These are phyloP conservation scores for Metellina segmentata DNA, from an alignment of 2,888 invertebrate species.

Conservation along the genomic window DNA sequence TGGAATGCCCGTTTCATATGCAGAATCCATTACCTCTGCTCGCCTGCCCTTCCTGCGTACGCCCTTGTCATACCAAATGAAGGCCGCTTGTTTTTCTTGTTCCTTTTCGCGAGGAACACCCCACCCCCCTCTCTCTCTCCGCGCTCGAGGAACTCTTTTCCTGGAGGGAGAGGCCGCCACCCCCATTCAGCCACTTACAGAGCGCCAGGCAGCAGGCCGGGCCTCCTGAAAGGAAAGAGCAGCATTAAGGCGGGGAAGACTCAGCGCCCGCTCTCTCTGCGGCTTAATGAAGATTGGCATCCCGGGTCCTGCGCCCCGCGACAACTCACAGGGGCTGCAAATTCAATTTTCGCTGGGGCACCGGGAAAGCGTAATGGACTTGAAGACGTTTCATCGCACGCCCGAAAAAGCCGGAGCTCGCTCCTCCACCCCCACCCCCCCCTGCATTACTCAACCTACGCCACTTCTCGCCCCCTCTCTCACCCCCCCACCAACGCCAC, in stretches of 20 bases:
- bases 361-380: slow-evolving; percentile 77
- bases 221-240: slow-evolving; percentile 68
- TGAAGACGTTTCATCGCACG: slow-evolving; percentile 77
- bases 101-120: slow-evolving; percentile 26
- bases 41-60: slow-evolving; percentile 58
- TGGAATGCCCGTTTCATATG: slow-evolving; percentile 76
- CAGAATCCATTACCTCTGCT: slow-evolving; percentile 75
- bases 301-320: slow-evolving; percentile 37
- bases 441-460: slow-evolving; percentile 18
- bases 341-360: slow-evolving; percentile 76
- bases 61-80: slow-evolving; percentile 76
- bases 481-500: background rate
- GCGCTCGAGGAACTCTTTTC: background rate
- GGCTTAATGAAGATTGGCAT: slow-evolving; percentile 56
- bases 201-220: slow-evolving; percentile 18
- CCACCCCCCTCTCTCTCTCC: slow-evolving; percentile 17
- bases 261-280: slow-evolving; percentile 33
- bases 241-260: slow-evolving; percentile 50
- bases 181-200: slow-evolving; percentile 66
- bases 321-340: slow-evolving; percentile 66
- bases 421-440: background rate
- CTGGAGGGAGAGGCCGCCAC: background rate
- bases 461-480: slow-evolving; percentile 14
- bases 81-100: slow-evolving; percentile 74
- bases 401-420: slow-evolving; percentile 75